Evolutionary conservation across 30 jellyfish, hydroid and myxozoan species (phyloP).

Genomic region (Sanderia malayensis): DNA sequence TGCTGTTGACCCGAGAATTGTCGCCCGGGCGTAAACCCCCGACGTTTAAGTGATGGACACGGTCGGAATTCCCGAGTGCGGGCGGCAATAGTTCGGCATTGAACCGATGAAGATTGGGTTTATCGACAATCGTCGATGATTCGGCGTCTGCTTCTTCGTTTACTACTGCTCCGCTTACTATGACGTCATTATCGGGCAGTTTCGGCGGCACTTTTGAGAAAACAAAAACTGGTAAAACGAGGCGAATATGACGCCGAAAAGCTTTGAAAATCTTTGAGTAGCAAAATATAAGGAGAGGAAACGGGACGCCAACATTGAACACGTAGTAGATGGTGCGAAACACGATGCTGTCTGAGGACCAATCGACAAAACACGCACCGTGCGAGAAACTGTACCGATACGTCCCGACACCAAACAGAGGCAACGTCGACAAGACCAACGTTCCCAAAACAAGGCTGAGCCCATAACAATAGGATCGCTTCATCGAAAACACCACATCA

Average conservation of each 20-base stretch:
- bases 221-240: conserved; percentile 5
- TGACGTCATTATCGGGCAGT: neutral
- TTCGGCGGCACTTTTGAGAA: neutral
- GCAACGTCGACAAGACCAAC: conserved; percentile 49
- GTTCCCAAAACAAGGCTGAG: conserved; percentile 25
- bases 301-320: conserved; percentile 58
- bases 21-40: neutral
- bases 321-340: conserved; percentile 69
- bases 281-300: conserved; percentile 57
- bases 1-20: neutral
- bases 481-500: conserved; percentile 21
- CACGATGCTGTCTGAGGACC: conserved; percentile 55
- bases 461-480: conserved; percentile 6
- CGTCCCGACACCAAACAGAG: conserved; percentile 64
- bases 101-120: neutral
- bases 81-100: neutral
- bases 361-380: conserved; percentile 83
- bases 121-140: neutral
- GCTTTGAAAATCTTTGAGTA: conserved; percentile 44
- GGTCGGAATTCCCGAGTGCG: neutral
- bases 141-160: neutral
- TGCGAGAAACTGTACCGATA: conserved; percentile 68
- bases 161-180: neutral
- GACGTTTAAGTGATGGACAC: neutral
- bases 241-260: conserved; percentile 35